Evolutionary conservation across 2,797 vertebrate genomes (phyloP).

Genomic region (Presbytis comata): DNA sequence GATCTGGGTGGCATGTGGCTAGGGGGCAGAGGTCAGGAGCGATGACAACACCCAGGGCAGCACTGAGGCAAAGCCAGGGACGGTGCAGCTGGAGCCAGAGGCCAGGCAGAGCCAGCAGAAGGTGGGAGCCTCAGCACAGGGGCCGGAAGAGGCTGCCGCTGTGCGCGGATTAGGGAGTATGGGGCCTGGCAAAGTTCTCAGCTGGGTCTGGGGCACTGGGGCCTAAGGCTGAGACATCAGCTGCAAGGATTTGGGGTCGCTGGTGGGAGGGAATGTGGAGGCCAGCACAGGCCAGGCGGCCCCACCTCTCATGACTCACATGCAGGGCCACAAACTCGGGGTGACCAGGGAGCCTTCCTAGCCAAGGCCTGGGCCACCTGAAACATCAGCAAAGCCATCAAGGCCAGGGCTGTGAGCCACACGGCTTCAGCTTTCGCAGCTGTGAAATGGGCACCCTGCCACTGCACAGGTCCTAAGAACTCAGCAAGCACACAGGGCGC

Average conservation of each 20-base stretch:
- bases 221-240: not conserved
- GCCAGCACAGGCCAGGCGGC: not conserved
- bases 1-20: not conserved
- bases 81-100: not conserved
- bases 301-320: accelerated
- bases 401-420: not conserved
- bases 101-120: not conserved
- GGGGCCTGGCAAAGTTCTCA: not conserved
- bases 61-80: not conserved
- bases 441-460: not conserved
- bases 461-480: not conserved
- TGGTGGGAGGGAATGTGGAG: not conserved
- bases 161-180: accelerated
- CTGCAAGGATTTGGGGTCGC: not conserved
- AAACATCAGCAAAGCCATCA: not conserved
- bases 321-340: not conserved
- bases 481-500: accelerated
- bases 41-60: not conserved
- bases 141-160: too few species aligned
- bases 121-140: not conserved
- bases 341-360: not conserved
- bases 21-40: not conserved
- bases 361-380: not conserved
- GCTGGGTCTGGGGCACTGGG: not conserved
- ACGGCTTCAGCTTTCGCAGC: not conserved